phyloP scores from a whole-genome alignment of 1,140 invertebrate species.

The Brachionus manjavacas region DNA sequence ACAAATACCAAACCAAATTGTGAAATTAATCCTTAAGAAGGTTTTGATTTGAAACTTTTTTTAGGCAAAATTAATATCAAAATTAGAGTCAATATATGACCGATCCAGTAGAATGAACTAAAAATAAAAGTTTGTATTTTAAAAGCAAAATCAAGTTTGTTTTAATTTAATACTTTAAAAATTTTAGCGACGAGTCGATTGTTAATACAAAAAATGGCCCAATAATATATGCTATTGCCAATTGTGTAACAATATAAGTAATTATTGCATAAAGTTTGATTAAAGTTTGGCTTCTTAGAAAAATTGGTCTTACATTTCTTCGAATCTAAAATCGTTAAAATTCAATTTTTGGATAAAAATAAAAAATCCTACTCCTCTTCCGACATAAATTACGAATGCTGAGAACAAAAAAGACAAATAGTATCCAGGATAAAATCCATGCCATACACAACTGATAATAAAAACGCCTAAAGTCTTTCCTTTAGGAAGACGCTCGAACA shows the following conservation, averaged over 20 bases:
- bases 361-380: not conserved
- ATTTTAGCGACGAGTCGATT: slow-evolving; percentile 54
- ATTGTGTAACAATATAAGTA: slow-evolving; percentile 70
- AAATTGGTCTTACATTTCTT: slow-evolving; percentile 69
- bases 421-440: slow-evolving; percentile 92
- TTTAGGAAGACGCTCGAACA: slow-evolving; percentile 72
- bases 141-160: not conserved
- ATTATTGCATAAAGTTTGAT: slow-evolving; percentile 72
- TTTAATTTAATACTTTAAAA: not conserved
- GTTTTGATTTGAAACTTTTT: slow-evolving; percentile 39
- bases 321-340: slow-evolving; percentile 57
- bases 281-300: slow-evolving; percentile 63
- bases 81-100: not conserved
- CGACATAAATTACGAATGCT: slow-evolving; percentile 61
- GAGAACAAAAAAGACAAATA: slow-evolving; percentile 86
- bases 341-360: no score
- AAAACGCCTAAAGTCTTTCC: slow-evolving; percentile 68
- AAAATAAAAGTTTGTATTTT: slow-evolving; percentile 16
- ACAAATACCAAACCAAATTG: not conserved
- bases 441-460: slow-evolving; percentile 84
- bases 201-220: slow-evolving; percentile 80
- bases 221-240: slow-evolving; percentile 75
- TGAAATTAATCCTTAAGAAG: slow-evolving; percentile 6
- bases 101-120: slow-evolving; percentile 41
- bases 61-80: slow-evolving; percentile 5